Percentiles rank a stretch among this genome's conserved stretches.
Evolutionary conservation across 2,888 invertebrate species (phyloP).

Genomic region (Drosophila pseudotakahashii): DNA sequence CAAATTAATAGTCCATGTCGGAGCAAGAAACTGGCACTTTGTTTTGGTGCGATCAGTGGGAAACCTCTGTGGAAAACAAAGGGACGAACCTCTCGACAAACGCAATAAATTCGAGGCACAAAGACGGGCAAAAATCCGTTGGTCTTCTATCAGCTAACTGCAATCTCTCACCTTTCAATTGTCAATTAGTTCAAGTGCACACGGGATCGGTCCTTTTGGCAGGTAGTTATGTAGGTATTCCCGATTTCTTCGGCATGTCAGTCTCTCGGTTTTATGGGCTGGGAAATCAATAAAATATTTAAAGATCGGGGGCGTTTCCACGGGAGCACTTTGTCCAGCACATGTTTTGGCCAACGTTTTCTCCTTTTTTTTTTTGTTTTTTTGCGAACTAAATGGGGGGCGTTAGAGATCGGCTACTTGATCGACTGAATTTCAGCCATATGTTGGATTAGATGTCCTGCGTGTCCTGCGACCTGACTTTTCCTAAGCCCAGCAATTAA

Average conservation of each 20-base stretch:
- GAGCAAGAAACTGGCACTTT: conserved; percentile 67
- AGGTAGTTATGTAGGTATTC: conserved; percentile 11
- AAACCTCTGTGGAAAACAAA: conserved; percentile 62
- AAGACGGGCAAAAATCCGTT: conserved; percentile 54
- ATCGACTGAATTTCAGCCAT: conserved; percentile 38
- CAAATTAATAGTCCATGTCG: conserved; percentile 75
- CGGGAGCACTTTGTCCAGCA: conserved; percentile 72
- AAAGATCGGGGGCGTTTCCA: conserved; percentile 51
- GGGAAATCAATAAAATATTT: conserved; percentile 70
- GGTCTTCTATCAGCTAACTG: conserved; percentile 67
- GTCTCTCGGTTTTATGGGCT: conserved; percentile 42
- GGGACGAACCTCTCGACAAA: conserved; percentile 31
- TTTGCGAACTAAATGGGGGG: conserved; percentile 28
- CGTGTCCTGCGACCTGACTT: conserved; percentile 45
- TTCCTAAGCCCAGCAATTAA: conserved; percentile 52
- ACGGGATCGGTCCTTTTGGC: conserved; percentile 10
- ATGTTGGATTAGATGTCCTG: conserved; percentile 52
- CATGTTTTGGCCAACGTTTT: conserved; percentile 51
- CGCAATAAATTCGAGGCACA: conserved; percentile 65
- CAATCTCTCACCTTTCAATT: conserved; percentile 77
- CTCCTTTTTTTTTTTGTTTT: not conserved
- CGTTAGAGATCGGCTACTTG: conserved; percentile 10
- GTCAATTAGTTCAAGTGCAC: conserved; percentile 78
- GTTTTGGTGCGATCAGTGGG: conserved; percentile 77
- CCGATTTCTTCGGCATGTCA: conserved; percentile 23